These are phyloP conservation scores for Oriolus oriolus DNA, from an alignment of 2,113 vertebrate genomes.

Conservation along the genomic window DNA sequence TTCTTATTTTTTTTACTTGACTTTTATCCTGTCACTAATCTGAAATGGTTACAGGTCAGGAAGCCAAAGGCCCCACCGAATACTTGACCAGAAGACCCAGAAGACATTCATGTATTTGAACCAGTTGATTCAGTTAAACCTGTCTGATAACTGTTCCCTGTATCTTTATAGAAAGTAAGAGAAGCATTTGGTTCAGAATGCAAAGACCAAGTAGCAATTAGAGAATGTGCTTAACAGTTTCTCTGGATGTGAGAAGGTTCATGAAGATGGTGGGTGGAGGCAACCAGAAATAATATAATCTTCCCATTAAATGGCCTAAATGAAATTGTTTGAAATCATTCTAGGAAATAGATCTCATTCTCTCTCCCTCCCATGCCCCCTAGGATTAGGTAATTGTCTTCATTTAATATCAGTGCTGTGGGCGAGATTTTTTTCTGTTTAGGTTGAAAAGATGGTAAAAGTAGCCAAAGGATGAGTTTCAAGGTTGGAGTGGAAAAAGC, in stretches of 20 bases:
- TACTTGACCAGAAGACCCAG: neutral
- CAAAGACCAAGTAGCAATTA: neutral
- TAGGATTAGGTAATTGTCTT: neutral
- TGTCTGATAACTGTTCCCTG: neutral
- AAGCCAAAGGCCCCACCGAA: neutral
- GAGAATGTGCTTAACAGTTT: neutral
- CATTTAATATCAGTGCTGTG: neutral
- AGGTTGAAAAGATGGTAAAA: neutral
- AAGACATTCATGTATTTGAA: neutral
- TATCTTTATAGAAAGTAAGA: neutral
- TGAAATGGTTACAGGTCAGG: neutral
- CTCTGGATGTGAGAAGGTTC: neutral
- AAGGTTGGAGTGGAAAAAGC: neutral
- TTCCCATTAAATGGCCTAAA: neutral
- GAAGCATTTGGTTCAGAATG: neutral
- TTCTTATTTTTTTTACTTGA: neutral
- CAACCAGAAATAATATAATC: neutral
- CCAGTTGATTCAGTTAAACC: neutral
- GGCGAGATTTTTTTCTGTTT: neutral
- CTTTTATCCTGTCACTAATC: neutral
- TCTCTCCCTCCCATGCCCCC: neutral
- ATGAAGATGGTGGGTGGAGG: neutral
- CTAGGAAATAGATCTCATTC: neutral
- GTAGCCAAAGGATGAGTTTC: neutral
- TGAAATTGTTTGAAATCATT: neutral